These are phyloP conservation scores for Mizuhopecten yessoensis DNA, from an alignment of 1,140 invertebrate species.

Conservation along the genomic window DNA sequence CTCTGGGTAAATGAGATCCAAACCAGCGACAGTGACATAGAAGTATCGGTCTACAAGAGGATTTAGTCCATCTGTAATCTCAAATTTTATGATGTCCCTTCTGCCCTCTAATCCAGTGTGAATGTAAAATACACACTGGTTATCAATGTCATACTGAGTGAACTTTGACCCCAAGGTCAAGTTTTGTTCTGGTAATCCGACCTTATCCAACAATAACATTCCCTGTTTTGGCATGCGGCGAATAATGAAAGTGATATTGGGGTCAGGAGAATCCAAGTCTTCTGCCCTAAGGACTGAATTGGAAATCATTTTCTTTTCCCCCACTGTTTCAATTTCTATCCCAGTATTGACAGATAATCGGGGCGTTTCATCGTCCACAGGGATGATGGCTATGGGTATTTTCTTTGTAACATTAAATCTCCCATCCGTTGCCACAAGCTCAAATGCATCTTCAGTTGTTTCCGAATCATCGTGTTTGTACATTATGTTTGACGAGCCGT, in stretches of 20 bases:
- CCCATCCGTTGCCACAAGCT: slow-evolving; percentile 82
- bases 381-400: slow-evolving; percentile 81
- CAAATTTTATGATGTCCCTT: slow-evolving; percentile 83
- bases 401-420: slow-evolving; percentile 79
- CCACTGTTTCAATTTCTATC: slow-evolving; percentile 81
- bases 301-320: slow-evolving; percentile 79
- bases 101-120: slow-evolving; percentile 81
- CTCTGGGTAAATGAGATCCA: slow-evolving; percentile 81
- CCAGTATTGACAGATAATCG: slow-evolving; percentile 82
- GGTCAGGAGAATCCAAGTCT: slow-evolving; percentile 82
- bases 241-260: slow-evolving; percentile 80
- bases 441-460: slow-evolving; percentile 81
- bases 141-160: slow-evolving; percentile 83
- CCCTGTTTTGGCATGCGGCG: slow-evolving; percentile 80
- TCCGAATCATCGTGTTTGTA: slow-evolving; percentile 84
- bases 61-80: slow-evolving; percentile 83
- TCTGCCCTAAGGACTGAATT: slow-evolving; percentile 81
- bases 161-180: slow-evolving; percentile 82
- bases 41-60: slow-evolving; percentile 82
- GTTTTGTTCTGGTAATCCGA: slow-evolving; percentile 70
- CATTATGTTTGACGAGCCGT: slow-evolving; percentile 80
- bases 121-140: slow-evolving; percentile 79
- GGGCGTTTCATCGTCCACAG: slow-evolving; percentile 84
- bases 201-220: slow-evolving; percentile 72
- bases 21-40: slow-evolving; percentile 81